Conservation (phyloP, 2,797 vertebrate species). For the Tenualosa thibaudeaui region DNA sequence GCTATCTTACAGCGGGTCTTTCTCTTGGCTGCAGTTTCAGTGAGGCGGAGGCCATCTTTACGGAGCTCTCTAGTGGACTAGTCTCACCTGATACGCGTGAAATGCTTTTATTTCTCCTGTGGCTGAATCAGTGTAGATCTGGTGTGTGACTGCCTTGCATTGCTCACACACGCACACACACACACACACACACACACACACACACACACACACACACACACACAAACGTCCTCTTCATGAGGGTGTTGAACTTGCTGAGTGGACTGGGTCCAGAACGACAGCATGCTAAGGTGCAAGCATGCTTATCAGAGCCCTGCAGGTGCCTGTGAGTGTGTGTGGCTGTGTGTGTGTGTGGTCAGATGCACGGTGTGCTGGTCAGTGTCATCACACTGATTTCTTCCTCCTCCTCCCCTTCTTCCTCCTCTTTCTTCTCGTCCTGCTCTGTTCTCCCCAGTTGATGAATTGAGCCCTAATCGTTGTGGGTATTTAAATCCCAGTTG, state of each 20-base stretch:
- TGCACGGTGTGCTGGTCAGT: background rate
- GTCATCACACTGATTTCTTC: background rate
- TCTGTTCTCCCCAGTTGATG: conserved; percentile 24
- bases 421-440: background rate
- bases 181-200: background rate
- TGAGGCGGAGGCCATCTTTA: background rate
- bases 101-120: background rate
- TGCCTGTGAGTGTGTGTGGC: background rate
- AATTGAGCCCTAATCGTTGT: conserved; percentile 32
- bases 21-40: too few species aligned
- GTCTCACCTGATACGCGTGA: background rate
- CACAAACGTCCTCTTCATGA: background rate
- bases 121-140: too few species aligned
- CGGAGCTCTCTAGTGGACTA: too few species aligned
- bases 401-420: background rate
- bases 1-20: too few species aligned
- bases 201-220: conserved; percentile 21
- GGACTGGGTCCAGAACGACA: background rate
- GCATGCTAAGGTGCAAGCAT: background rate
- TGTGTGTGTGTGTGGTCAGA: background rate
- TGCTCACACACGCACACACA: background rate
- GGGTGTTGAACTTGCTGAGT: conserved; percentile 22
- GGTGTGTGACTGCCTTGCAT: too few species aligned
- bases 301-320: conserved; percentile 1
- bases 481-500: conserved; percentile 29